Evolutionary conservation across 2,888 invertebrate species (phyloP), one percentile per base, ranked within the genome.

Genomic region (Archips crataeganus): DNA sequence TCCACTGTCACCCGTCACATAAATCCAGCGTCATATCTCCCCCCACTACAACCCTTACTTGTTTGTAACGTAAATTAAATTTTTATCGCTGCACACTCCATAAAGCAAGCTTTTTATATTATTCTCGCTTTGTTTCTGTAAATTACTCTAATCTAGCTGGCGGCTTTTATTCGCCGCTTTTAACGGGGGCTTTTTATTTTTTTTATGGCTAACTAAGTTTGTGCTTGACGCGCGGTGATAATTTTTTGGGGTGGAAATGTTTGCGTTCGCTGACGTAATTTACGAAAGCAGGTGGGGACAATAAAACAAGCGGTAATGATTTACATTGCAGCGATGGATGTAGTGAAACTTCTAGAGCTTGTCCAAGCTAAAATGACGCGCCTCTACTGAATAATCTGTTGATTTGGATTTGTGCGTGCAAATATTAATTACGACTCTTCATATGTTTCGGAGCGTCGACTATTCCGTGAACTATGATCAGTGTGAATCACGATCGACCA

Each of bases 11-110:
- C 4, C 45, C 64, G 49, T 65, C 51, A 34, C 49, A 73, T 73
- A 73, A 72, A 68, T 57, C 9, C 67, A 39, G 4, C 70, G 70
- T 71, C 70, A 65, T 42, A 62, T 62, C 62, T 57, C 45, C 47
- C 23, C 66, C 59, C 60, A 51, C 63, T 67, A 67, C 74, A 71
- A 76, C 73, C 62, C 73, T 39, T 34, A 70, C 74, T 75, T 77
- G 77, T 81, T 77, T 70, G 71, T 79, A 77, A 74, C 79, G 81
- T 82, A 82, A 83, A 85, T 85, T 82, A 80, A 82, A 78, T 80
- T 82, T 81, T 82, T 85, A 85, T 84, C 85, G 79, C 68, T 67
- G 75, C 82, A 80, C 82, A 80, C 79, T 72, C 79, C 84, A 84
- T 85, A 82, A 84, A 84, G 80, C 81, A 78, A 70, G 71, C 71